Conservation (phyloP, 2,888 invertebrate species). For the Sesia apiformis region DNA sequence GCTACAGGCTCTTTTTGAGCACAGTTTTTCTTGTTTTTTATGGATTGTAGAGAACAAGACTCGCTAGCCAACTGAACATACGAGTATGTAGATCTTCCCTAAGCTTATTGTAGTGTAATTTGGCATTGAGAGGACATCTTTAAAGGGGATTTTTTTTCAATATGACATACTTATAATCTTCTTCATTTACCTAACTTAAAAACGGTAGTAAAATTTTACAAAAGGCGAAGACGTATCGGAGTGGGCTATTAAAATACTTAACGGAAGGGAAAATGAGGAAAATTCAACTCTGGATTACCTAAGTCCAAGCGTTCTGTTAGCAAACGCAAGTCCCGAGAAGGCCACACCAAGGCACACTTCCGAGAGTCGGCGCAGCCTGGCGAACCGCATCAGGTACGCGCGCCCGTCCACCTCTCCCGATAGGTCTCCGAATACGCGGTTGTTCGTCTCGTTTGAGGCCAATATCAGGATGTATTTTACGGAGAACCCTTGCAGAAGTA, state of each 20-base stretch:
- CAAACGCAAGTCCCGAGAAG: slow-evolving; percentile 68
- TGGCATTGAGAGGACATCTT: background rate
- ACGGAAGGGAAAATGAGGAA: too few species aligned
- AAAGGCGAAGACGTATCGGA: too few species aligned
- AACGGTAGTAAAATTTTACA: too few species aligned
- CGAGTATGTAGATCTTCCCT: too few species aligned
- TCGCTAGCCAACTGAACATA: too few species aligned
- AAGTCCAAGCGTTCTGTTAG: slow-evolving; percentile 55
- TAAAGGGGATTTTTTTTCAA: background rate
- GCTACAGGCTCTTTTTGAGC: too few species aligned
- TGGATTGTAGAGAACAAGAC: too few species aligned
- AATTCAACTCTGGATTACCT: slow-evolving; percentile 27
- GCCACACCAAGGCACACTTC: slow-evolving; percentile 70
- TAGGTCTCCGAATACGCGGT: slow-evolving; percentile 49
- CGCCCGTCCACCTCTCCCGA: slow-evolving; percentile 44
- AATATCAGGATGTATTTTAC: slow-evolving; percentile 66
- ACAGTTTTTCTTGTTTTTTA: too few species aligned
- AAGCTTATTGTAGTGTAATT: too few species aligned
- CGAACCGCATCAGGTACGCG: slow-evolving; percentile 51
- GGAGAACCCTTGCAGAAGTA: slow-evolving; percentile 45
- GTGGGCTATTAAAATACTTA: too few species aligned
- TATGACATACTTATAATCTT: background rate
- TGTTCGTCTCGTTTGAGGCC: slow-evolving; percentile 49
- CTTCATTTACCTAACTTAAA: too few species aligned
- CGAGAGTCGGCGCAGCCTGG: slow-evolving; percentile 50